Conservation (phyloP, 2,888 invertebrate genomes). For the Nephrocerus scutellatus region DNA sequence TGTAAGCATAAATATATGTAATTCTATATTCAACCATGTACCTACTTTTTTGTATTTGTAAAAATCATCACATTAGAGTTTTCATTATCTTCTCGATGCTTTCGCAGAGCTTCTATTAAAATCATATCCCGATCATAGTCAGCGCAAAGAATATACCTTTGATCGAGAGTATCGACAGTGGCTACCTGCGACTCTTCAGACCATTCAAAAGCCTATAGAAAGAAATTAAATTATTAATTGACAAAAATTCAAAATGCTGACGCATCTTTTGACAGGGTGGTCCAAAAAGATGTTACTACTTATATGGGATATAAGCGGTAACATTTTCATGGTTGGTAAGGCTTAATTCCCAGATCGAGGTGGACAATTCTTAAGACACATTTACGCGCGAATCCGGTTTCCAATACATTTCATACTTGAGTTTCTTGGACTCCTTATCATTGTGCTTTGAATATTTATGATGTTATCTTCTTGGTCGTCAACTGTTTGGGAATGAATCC, state of each 20-base stretch:
- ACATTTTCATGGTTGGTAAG: no score
- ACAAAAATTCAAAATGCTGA: no score
- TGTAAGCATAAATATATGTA: not conserved
- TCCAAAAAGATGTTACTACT: no score
- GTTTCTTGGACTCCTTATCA: no score
- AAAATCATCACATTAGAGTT: slow-evolving; percentile 88
- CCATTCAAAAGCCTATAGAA: slow-evolving; percentile 50
- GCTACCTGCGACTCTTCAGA: slow-evolving; percentile 66
- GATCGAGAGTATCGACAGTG: slow-evolving; percentile 84
- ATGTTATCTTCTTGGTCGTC: no score
- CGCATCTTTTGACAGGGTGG: no score
- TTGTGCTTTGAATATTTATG: no score
- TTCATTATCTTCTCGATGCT: slow-evolving; percentile 65
- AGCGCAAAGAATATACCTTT: slow-evolving; percentile 86
- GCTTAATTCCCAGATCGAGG: no score
- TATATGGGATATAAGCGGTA: no score
- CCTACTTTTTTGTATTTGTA: slow-evolving; percentile 90
- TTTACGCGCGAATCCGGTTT: not conserved
- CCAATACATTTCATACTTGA: not conserved
- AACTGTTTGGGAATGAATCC: no score
- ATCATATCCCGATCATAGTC: slow-evolving; percentile 88
- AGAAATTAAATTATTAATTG: not conserved
- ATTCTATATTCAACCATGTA: slow-evolving; percentile 10
- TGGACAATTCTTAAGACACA: no score
- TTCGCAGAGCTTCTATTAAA: slow-evolving; percentile 72